phyloP scores from a whole-genome alignment of 2,113 vertebrate species.

The Heptranchias perlo region DNA sequence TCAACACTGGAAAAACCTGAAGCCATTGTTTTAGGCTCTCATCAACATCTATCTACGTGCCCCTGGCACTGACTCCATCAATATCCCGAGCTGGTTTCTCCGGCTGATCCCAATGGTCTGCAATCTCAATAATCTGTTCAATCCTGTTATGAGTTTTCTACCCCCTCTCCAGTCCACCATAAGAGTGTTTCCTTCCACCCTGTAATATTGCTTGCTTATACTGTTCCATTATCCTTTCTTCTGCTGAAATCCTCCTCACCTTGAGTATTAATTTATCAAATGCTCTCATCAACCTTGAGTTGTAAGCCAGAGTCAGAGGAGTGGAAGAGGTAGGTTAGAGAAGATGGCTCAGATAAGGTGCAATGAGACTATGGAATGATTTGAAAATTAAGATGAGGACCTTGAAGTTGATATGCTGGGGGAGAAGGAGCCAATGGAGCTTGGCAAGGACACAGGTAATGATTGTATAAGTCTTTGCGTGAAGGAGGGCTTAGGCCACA shows the following conservation, averaged over 20 bases:
- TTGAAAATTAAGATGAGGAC: too few species aligned
- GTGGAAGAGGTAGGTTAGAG: not conserved
- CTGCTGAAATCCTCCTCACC: not conserved
- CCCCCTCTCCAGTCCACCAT: not conserved
- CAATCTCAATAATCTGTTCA: not conserved
- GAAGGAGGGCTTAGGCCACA: not conserved
- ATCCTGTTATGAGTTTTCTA: not conserved
- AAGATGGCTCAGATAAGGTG: too few species aligned
- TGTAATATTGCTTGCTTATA: not conserved
- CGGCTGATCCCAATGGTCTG: too few species aligned
- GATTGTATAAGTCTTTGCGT: too few species aligned
- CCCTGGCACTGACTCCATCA: not conserved
- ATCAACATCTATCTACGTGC: not conserved
- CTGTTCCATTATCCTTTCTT: not conserved
- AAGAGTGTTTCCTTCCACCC: not conserved
- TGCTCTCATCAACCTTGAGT: not conserved
- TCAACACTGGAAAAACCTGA: too few species aligned
- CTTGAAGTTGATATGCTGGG: too few species aligned
- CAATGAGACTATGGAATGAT: too few species aligned
- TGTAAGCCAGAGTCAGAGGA: not conserved
- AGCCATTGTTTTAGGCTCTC: not conserved
- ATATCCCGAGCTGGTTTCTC: too few species aligned
- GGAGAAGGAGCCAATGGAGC: too few species aligned
- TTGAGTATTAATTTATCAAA: not conserved
- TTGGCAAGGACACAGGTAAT: too few species aligned